Base-by-base conservation (phyloP, 2,113 vertebrate species). In the Salvelinus namaycush region DNA sequence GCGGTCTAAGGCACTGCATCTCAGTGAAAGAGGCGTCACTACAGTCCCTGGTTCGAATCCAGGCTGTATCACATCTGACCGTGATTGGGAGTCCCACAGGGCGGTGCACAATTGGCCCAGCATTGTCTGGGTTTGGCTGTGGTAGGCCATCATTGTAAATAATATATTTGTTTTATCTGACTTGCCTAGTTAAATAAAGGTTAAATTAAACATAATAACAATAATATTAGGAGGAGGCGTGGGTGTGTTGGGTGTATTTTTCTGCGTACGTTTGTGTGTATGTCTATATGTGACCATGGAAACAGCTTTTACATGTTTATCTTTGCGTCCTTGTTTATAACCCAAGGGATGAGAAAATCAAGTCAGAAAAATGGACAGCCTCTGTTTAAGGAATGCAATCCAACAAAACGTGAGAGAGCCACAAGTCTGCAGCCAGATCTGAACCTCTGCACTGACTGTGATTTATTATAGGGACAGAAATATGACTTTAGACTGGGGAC, bases 21-120 rank as follows among this genome's bases (percentile, higher is more conserved):
- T 34, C 31, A 34, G 31, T 34, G 31, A 34, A 34, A 34, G 5
- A 34, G 34, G 6, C 6, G 0, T 34, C 34, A 34, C 34, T 34
- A 34, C 34, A 34, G 34, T 34, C 6, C 34, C 34, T 34, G 34
- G 34, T 34, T 34, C 6, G 1, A 34, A 7, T 34, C 34, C 34
- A 34, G 34, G 34, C 6, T 34, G 34, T 34, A 34, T 86, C 88
- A 93, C 90, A 93, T 92, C 44, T 18, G 31, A 1, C 31, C 31
- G 5, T 34, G 5, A 31, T 31, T 31, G 31, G 31, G 31, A 34
- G 31, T 34, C 31, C 31, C 31, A 34, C 31, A 34, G 31, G 34
- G 26, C 24, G 49, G 68, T 29, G 22, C 76, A 18, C 26, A 73
- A 72, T 57, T 68, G 39, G 39, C 5, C 31, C 31, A 31, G 31